Conservation (phyloP, 2,113 vertebrate species). For the Nesospiza acunhae region DNA sequence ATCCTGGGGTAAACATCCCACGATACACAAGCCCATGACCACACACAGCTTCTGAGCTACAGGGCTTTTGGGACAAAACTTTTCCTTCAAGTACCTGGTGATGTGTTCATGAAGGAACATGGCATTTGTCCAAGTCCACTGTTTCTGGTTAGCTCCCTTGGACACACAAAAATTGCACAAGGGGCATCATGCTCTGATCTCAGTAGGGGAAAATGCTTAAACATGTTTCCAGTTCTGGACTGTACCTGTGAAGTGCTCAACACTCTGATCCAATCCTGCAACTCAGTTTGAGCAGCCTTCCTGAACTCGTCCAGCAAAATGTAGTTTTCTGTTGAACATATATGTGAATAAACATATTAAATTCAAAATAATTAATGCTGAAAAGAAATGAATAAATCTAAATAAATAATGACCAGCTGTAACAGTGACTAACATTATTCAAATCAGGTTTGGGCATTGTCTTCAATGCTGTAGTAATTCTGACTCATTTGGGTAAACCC, state of each 20-base stretch:
- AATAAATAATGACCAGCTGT: background rate
- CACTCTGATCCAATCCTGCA: background rate
- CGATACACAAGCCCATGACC: fast-evolving
- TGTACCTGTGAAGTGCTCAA: background rate
- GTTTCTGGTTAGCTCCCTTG: background rate
- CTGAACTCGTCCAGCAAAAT: background rate
- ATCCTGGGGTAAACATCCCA: background rate
- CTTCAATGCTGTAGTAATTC: background rate
- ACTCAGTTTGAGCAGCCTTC: background rate
- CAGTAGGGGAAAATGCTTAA: background rate
- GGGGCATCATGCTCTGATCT: background rate
- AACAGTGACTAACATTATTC: background rate
- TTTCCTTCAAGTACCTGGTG: background rate
- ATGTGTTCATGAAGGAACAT: background rate
- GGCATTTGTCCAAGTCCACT: background rate
- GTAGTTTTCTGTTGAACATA: background rate
- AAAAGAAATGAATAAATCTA: background rate
- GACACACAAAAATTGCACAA: background rate
- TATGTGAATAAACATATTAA: background rate
- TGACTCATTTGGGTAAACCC: background rate
- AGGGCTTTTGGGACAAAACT: background rate
- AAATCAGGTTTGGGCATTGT: background rate
- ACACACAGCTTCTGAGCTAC: background rate
- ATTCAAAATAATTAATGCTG: background rate
- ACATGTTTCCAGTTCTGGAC: background rate